Evolutionary conservation across 2,113 vertebrate species (phyloP).

Genomic region (Bujurquina vittata): DNA sequence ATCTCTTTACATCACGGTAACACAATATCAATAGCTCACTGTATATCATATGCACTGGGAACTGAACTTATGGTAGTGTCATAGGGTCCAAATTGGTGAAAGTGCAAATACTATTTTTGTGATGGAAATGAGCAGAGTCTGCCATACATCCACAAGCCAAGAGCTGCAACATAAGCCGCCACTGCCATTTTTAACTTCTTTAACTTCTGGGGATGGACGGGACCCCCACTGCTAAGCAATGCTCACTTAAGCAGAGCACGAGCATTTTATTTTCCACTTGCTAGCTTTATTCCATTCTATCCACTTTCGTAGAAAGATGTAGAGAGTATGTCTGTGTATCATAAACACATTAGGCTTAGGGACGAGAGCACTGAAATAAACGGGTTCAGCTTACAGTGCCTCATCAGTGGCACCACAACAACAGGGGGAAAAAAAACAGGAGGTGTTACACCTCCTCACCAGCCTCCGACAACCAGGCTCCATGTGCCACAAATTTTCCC

Average conservation of each 20-base stretch:
- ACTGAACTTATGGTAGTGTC: neutral
- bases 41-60: constrained; percentile 7
- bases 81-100: constrained; percentile 30
- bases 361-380: constrained; percentile 48
- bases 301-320: constrained; percentile 27
- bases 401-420: constrained; percentile 73
- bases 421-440: constrained; percentile 39
- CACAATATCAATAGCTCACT: neutral
- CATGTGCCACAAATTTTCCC: constrained; percentile 79
- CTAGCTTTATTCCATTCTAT: constrained; percentile 41
- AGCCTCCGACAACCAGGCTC: constrained; percentile 66
- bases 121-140: constrained; percentile 40
- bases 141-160: constrained; percentile 31
- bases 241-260: constrained; percentile 44
- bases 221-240: constrained; percentile 50
- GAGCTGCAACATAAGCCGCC: constrained; percentile 50
- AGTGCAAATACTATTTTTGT: constrained; percentile 37
- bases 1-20: neutral
- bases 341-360: constrained; percentile 55
- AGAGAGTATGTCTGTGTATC: constrained; percentile 6
- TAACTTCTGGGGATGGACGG: constrained; percentile 42
- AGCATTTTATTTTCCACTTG: constrained; percentile 63
- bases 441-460: constrained; percentile 60
- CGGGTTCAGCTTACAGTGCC: constrained; percentile 51
- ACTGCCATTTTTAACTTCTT: constrained; percentile 56